Conservation (phyloP, 2,888 invertebrate genomes). For the Drosophila emarginata region DNA sequence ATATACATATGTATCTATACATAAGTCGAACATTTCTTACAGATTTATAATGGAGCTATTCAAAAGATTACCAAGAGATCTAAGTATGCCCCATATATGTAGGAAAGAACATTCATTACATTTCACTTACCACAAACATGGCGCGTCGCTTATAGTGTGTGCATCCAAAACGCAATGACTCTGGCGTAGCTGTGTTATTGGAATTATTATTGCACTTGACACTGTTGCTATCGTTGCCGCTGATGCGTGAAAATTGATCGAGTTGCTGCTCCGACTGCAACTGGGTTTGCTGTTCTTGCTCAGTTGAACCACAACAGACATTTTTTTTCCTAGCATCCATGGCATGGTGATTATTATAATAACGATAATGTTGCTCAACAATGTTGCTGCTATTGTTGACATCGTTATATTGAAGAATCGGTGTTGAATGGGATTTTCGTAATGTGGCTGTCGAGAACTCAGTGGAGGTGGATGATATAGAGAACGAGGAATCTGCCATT, state of each 20-base stretch:
- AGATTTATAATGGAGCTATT: too few species aligned
- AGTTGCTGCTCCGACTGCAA: constrained; percentile 47
- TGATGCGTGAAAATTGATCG: constrained; percentile 49
- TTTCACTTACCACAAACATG: constrained; percentile 90
- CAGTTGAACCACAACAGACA: constrained; percentile 28
- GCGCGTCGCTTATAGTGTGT: constrained; percentile 92
- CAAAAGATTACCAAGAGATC: not conserved
- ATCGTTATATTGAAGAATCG: constrained; percentile 50
- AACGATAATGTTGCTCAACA: constrained; percentile 29
- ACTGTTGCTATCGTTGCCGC: constrained; percentile 35
- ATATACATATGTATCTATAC: too few species aligned
- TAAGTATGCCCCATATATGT: not conserved
- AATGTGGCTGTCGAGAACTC: constrained; percentile 33
- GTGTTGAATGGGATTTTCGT: constrained; percentile 72
- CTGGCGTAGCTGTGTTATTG: constrained; percentile 29
- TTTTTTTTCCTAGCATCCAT: constrained; percentile 35
- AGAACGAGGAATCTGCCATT: constrained; percentile 60
- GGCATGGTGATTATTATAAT: constrained; percentile 31
- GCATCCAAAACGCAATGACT: constrained; percentile 85
- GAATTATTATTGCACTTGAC: constrained; percentile 39
- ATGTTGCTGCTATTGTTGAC: constrained; percentile 21
- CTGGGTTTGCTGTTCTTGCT: too few species aligned
- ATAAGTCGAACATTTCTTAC: too few species aligned
- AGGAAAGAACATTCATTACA: not conserved
- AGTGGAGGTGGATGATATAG: constrained; percentile 24